A percentile compares a stretch with the other conserved stretches of the same genome.
Evolutionary conservation across 2,888 invertebrate species (phyloP).

Genomic region (Bellardia pandia): DNA sequence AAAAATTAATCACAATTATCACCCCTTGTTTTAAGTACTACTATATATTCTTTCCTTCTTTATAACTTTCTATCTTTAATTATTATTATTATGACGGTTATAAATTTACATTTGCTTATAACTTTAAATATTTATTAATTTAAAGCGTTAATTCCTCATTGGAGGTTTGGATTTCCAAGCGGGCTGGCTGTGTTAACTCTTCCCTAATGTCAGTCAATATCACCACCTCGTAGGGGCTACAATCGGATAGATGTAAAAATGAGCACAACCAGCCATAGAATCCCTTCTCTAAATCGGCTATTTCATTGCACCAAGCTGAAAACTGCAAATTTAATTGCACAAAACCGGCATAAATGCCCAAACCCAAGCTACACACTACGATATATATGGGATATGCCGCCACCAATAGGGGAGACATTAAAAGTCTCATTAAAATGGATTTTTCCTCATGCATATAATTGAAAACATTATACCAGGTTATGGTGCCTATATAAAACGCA

Average conservation of each 20-base stretch:
- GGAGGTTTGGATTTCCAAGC: conserved; percentile 83
- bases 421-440: conserved; percentile 86
- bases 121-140: conserved; percentile 17
- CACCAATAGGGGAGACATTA: conserved; percentile 88
- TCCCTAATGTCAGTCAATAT: conserved; percentile 86
- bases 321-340: conserved; percentile 89
- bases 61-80: too few species aligned
- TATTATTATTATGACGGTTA: conserved; percentile 53
- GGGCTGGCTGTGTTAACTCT: conserved; percentile 70
- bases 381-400: conserved; percentile 89
- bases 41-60: neutral
- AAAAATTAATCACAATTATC: conserved; percentile 56
- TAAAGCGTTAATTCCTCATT: conserved; percentile 84
- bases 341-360: conserved; percentile 88
- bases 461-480: conserved; percentile 91
- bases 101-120: neutral
- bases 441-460: conserved; percentile 89
- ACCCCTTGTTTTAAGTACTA: conserved; percentile 30
- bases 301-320: conserved; percentile 89
- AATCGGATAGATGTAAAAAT: conserved; percentile 88
- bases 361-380: conserved; percentile 87
- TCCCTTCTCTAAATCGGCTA: conserved; percentile 90
- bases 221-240: conserved; percentile 89
- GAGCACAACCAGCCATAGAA: conserved; percentile 92
- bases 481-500: conserved; percentile 90